Base-by-base conservation (phyloP, 2,113 vertebrate species). In the Ammodytes dubius region DNA sequence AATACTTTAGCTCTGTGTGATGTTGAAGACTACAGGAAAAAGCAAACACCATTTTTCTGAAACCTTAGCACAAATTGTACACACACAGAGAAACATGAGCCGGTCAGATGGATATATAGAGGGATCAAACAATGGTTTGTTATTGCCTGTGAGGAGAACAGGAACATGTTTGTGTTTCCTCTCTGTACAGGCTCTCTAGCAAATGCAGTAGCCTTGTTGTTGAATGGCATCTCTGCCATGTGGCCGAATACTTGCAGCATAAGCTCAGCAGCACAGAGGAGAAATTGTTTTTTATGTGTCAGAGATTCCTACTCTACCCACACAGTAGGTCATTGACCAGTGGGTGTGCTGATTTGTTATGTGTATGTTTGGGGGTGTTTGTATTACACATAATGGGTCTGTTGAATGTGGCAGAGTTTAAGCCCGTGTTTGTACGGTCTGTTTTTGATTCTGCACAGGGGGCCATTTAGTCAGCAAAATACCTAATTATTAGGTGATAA, bases 281-380 rank as follows among this genome's bases (percentile, higher is more conserved):
- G 82, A 93, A 94, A 91, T 94, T 91, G 90, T 91, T 91, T 27
- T 91, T 90, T 87, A 89, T 90, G 87, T 95, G 88, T 90, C 85
- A 87, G 67, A 93, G 83, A 94, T 94, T 94, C 91, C 74, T 87
- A 57, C 74, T 81, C 66, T 71, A 84, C 93, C 93, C 93, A 88
- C 87, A 78, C 70, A 37, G 77, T 43, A 49, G 78, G 79, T 82
- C 87, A 78, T 37, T 88, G 83, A 88, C 56, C 78, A 65, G 57
- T 78, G 84, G 74, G 81, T 73, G 77, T 77, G 69, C 71, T 71
- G 72, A 70, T 89, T 86, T 91, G 72, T 85, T 82, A 72, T 81
- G 68, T 75, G 68, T 64, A 43, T 86, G 15, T 67, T 81, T 8
- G 12, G 43, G 56, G 17, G 70, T 88, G 83, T 85, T 85, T 87